These are phyloP conservation scores for Calephelis virginiensis DNA, from an alignment of 1,140 invertebrate species.

Conservation along the genomic window DNA sequence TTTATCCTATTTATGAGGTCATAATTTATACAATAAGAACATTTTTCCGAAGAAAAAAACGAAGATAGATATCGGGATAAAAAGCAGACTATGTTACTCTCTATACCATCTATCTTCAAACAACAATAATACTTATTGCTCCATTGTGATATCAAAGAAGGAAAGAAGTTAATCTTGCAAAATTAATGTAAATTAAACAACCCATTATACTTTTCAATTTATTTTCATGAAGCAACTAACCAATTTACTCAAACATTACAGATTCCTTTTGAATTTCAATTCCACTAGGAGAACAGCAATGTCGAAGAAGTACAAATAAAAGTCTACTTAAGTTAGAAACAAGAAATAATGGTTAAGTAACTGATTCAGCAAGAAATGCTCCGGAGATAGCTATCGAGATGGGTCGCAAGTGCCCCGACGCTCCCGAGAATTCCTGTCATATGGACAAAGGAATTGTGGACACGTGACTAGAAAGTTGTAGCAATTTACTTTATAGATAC, in stretches of 20 bases:
- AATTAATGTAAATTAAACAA: too few relatives aligned
- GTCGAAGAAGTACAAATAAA: conserved; percentile 14
- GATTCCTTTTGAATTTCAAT: conserved; percentile 9
- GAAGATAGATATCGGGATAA: too few relatives aligned
- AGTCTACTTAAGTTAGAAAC: conserved; percentile 20
- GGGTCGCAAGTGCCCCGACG: conserved; percentile 32
- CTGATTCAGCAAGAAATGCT: conserved; percentile 49
- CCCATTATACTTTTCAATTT: too few relatives aligned
- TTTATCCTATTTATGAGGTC: too few relatives aligned
- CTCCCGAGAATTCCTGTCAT: conserved; percentile 38
- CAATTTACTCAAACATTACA: neutral
- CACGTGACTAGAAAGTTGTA: conserved; percentile 42
- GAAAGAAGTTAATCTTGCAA: too few relatives aligned
- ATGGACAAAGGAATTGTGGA: conserved; percentile 48
- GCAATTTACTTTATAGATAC: conserved; percentile 29
- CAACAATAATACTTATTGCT: too few relatives aligned
- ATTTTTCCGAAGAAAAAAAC: too few relatives aligned
- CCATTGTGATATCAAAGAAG: too few relatives aligned
- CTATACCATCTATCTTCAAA: too few relatives aligned
- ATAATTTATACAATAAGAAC: too few relatives aligned
- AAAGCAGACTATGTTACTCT: too few relatives aligned
- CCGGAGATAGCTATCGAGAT: conserved; percentile 47
- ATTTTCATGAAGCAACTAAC: neutral
- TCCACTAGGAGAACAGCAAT: conserved; percentile 13
- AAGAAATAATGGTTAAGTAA: conserved; percentile 26